Evolutionary conservation across 2,113 vertebrate species (phyloP).

Genomic region (Charina bottae): DNA sequence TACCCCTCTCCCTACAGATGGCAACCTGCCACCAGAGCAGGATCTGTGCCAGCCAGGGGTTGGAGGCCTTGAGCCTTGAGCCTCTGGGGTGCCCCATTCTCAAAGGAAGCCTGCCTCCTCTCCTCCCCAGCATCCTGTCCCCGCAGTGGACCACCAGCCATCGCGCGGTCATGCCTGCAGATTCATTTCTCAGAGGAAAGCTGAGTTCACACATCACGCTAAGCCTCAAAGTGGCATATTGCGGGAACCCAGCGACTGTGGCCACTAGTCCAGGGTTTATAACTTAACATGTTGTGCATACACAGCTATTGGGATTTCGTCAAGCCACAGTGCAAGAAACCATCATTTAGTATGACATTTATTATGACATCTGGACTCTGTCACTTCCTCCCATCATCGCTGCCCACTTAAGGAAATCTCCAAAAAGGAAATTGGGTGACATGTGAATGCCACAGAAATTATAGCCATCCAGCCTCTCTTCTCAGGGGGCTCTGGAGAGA

Average conservation of each 20-base stretch:
- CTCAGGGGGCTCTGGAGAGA: neutral
- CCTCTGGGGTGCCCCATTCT: neutral
- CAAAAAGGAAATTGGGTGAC: neutral
- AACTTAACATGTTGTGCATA: neutral
- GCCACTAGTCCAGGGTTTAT: neutral
- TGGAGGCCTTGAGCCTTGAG: neutral
- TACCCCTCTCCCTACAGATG: neutral
- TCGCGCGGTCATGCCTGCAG: neutral
- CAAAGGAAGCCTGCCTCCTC: neutral
- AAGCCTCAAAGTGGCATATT: neutral
- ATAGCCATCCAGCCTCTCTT: neutral
- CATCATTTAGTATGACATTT: too few species aligned
- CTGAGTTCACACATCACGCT: neutral
- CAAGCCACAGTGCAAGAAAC: neutral
- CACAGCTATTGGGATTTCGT: neutral
- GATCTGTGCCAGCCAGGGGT: neutral
- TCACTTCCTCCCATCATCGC: neutral
- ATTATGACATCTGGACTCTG: neutral
- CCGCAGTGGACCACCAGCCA: neutral
- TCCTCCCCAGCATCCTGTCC: neutral
- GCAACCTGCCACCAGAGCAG: neutral
- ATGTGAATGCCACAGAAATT: neutral
- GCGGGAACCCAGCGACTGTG: neutral
- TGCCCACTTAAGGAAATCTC: neutral
- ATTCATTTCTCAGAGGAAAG: neutral